Evolutionary conservation across 1,140 invertebrate species (phyloP).

Genomic region (Asbolus verrucosus): DNA sequence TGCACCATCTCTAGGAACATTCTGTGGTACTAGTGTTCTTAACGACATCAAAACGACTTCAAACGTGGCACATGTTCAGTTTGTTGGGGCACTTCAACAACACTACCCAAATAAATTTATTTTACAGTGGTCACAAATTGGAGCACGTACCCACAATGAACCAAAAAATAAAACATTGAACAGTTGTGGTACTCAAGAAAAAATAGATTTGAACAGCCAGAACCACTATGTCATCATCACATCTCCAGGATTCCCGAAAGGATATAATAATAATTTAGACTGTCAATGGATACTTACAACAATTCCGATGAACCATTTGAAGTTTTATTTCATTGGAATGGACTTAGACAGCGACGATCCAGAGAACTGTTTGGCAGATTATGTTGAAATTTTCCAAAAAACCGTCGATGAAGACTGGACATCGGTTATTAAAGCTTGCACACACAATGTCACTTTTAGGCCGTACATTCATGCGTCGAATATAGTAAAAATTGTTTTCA

Average conservation of each 20-base stretch:
- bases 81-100: too few species aligned
- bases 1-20: too few species aligned
- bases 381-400: constrained; percentile 44
- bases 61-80: too few species aligned
- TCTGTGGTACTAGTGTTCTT: too few species aligned
- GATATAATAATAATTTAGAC: constrained; percentile 74
- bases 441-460: constrained; percentile 61
- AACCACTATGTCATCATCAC: constrained; percentile 63
- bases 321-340: constrained; percentile 66
- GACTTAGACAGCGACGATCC: constrained; percentile 40
- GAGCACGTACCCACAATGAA: too few species aligned
- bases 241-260: constrained; percentile 85
- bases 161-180: constrained; percentile 7
- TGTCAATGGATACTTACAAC: constrained; percentile 82
- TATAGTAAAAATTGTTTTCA: constrained; percentile 71
- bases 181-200: constrained; percentile 68
- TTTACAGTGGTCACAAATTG: too few species aligned
- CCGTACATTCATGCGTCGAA: constrained; percentile 63
- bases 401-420: constrained; percentile 64
- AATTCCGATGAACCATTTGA: constrained; percentile 69
- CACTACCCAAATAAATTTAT: too few species aligned
- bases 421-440: constrained; percentile 69
- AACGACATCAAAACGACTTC: too few species aligned
- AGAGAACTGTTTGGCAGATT: constrained; percentile 43
- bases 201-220: constrained; percentile 57